phyloP scores from a whole-genome alignment of 2,113 vertebrate species.

The Pandion haliaetus region DNA sequence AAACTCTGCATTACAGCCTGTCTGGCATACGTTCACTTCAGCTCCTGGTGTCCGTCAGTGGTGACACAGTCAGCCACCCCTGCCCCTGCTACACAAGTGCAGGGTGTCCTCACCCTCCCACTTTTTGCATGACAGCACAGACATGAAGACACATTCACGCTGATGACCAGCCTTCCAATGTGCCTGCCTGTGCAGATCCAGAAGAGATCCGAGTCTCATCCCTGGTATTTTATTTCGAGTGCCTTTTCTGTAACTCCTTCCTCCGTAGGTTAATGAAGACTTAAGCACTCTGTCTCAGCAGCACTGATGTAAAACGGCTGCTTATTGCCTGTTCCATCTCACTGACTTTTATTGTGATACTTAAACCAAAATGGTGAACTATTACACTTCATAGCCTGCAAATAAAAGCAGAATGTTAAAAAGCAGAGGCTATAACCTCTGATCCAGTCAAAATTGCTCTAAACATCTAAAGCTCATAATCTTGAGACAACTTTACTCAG shows the following conservation, averaged over 20 bases:
- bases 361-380: slow-evolving; percentile 85
- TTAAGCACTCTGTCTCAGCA: slow-evolving; percentile 62
- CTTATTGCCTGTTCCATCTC: slow-evolving; percentile 82
- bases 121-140: neutral
- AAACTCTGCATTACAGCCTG: neutral
- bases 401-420: slow-evolving; percentile 81
- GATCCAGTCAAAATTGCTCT: slow-evolving; percentile 69
- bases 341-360: slow-evolving; percentile 83
- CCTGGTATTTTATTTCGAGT: slow-evolving; percentile 33
- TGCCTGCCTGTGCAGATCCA: neutral
- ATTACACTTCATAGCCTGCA: slow-evolving; percentile 83
- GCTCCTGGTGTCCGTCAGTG: neutral
- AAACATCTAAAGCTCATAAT: slow-evolving; percentile 70
- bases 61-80: neutral
- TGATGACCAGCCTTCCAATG: neutral
- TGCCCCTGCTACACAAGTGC: neutral
- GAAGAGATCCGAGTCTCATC: neutral
- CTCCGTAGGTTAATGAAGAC: slow-evolving; percentile 74
- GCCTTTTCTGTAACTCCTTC: slow-evolving; percentile 47
- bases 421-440: slow-evolving; percentile 77
- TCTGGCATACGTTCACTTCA: neutral
- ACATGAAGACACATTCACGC: neutral
- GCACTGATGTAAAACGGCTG: slow-evolving; percentile 77
- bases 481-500: slow-evolving; percentile 57
- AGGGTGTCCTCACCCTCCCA: neutral